Conservation (phyloP, 2,113 vertebrate genomes). For the Anarrhichthys ocellatus region DNA sequence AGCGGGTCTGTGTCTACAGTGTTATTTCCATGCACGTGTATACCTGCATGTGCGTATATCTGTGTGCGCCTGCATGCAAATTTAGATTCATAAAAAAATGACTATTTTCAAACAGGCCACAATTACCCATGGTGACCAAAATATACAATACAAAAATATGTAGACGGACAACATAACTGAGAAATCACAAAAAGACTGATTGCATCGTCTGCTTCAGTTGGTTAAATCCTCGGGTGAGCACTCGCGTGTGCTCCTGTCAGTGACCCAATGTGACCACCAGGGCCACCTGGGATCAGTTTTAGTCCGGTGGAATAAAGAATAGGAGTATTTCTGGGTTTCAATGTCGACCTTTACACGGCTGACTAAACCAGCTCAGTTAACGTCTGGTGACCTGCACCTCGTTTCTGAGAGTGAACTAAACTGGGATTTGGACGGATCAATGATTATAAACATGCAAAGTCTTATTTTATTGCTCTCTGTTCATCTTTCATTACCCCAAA, state of each 20-base stretch:
- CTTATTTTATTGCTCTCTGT: constrained; percentile 18
- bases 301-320: constrained; percentile 2
- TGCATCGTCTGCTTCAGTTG: constrained; percentile 51
- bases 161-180: constrained; percentile 43
- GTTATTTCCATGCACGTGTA: constrained; percentile 54
- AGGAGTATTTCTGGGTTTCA: constrained; percentile 31
- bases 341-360: constrained; percentile 1
- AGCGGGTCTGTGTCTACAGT: constrained; percentile 60
- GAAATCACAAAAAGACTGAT: constrained; percentile 48
- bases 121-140: constrained; percentile 58
- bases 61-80: constrained; percentile 57
- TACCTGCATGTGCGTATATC: constrained; percentile 51
- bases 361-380: constrained; percentile 30
- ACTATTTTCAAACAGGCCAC: constrained; percentile 43
- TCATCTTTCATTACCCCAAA: neutral
- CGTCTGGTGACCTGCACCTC: constrained; percentile 79
- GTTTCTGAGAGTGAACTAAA: constrained; percentile 23
- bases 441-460: constrained; percentile 7
- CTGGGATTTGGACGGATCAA: constrained; percentile 6
- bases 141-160: constrained; percentile 48
- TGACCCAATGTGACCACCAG: constrained; percentile 75
- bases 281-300: constrained; percentile 62
- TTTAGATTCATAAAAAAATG: constrained; percentile 41
- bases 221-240: constrained; percentile 70
- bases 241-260: constrained; percentile 77